Percentiles rank a stretch among this genome's conserved stretches.
phyloP scores from a whole-genome alignment of 1,140 invertebrate genomes.

The Drosophila arizonae region DNA sequence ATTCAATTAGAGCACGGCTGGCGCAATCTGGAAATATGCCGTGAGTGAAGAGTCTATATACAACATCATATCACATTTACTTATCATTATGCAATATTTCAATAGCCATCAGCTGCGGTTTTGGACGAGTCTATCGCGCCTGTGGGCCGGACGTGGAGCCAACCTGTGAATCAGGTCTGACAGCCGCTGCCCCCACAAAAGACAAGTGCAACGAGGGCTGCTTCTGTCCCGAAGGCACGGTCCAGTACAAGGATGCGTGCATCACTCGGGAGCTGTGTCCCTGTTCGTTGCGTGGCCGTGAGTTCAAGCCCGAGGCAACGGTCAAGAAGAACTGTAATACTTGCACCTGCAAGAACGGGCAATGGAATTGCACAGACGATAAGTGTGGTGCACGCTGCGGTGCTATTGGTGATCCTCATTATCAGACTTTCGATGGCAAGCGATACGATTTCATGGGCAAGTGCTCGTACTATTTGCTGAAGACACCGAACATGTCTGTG shows the following conservation, averaged over 20 bases:
- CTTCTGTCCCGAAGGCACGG: slow-evolving; percentile 90
- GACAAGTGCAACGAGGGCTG: slow-evolving; percentile 91
- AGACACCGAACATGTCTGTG: slow-evolving; percentile 87
- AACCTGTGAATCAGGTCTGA: slow-evolving; percentile 83
- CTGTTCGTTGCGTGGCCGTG: slow-evolving; percentile 89
- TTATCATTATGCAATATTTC: neutral
- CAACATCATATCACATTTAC: neutral
- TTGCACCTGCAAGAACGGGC: slow-evolving; percentile 84
- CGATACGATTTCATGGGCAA: slow-evolving; percentile 94
- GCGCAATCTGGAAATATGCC: slow-evolving; percentile 89
- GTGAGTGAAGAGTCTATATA: slow-evolving; percentile 85
- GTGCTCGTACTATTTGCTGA: slow-evolving; percentile 92
- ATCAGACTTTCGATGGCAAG: slow-evolving; percentile 93
- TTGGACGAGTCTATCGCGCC: slow-evolving; percentile 87
- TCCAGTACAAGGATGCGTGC: slow-evolving; percentile 89
- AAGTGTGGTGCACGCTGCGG: slow-evolving; percentile 90
- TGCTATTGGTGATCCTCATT: slow-evolving; percentile 94
- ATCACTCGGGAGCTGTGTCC: slow-evolving; percentile 89
- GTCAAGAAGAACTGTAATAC: slow-evolving; percentile 93
- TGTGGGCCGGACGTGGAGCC: slow-evolving; percentile 86
- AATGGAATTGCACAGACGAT: slow-evolving; percentile 91
- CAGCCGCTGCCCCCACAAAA: slow-evolving; percentile 59
- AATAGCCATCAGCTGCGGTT: slow-evolving; percentile 87
- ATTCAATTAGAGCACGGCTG: slow-evolving; percentile 86
- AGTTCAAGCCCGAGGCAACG: slow-evolving; percentile 88